Conservation (phyloP, 2,797 vertebrate genomes). For the Mus minutoides region DNA sequence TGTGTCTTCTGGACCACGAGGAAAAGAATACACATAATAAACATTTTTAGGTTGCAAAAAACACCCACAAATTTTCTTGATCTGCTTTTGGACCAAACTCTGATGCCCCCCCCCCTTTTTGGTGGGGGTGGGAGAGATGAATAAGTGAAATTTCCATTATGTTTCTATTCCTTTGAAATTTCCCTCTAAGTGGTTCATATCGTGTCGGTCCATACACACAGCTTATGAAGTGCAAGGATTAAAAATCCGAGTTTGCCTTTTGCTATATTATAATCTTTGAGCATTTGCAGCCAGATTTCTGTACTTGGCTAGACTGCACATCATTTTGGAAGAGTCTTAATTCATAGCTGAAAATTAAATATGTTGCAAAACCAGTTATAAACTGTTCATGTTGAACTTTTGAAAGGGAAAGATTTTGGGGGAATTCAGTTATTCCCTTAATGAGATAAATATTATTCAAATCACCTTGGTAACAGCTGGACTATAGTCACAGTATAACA, state of each 20-base stretch:
- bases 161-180: slow-evolving; percentile 33
- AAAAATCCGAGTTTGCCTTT: slow-evolving; percentile 51
- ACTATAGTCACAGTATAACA: slow-evolving; percentile 77
- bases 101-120: too few species aligned
- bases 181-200: slow-evolving; percentile 1
- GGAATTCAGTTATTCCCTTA: slow-evolving; percentile 80
- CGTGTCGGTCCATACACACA: not conserved
- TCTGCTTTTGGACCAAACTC: slow-evolving; percentile 7
- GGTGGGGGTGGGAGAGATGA: slow-evolving; percentile 11
- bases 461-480: slow-evolving; percentile 82
- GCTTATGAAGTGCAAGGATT: slow-evolving; percentile 20
- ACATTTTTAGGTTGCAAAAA: slow-evolving; percentile 45
- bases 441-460: slow-evolving; percentile 83
- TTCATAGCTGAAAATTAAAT: slow-evolving; percentile 64
- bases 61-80: slow-evolving; percentile 46
- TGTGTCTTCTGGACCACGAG: slow-evolving; percentile 20
- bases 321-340: slow-evolving; percentile 54
- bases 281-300: slow-evolving; percentile 52
- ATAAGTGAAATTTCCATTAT: slow-evolving; percentile 54
- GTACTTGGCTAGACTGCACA: not conserved
- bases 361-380: slow-evolving; percentile 62
- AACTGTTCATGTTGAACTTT: slow-evolving; percentile 80
- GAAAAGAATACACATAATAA: not conserved
- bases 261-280: not conserved
- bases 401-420: slow-evolving; percentile 66